Percentiles rank a stretch among this genome's conserved stretches.
Conservation (phyloP, 2,113 vertebrate species). For the Fregata magnificens region DNA sequence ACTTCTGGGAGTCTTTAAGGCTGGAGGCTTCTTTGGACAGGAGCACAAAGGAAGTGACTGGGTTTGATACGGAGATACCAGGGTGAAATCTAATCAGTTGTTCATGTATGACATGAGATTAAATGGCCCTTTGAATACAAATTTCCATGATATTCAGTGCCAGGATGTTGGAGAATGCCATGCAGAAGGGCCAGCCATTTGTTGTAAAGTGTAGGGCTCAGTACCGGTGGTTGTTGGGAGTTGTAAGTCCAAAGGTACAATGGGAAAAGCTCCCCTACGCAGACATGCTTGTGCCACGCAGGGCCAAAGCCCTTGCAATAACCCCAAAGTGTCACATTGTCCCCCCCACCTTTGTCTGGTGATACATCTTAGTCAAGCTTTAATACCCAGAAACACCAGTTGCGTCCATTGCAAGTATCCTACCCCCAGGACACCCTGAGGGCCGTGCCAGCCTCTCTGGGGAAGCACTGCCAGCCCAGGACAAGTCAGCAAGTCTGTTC, state of each 20-base stretch:
- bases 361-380: neutral
- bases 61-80: neutral
- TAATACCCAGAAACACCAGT: neutral
- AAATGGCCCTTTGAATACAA: neutral
- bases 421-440: accelerated
- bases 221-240: neutral
- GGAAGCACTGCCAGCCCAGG: neutral
- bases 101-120: neutral
- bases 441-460: neutral
- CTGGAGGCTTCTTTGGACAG: neutral
- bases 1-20: neutral
- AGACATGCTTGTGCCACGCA: accelerated
- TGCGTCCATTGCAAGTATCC: neutral
- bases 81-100: neutral
- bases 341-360: too few relatives aligned
- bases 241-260: neutral
- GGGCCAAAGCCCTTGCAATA: neutral
- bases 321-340: too few relatives aligned
- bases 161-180: neutral
- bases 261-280: neutral
- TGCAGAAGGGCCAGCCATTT: neutral
- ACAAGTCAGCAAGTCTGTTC: neutral
- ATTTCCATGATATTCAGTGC: accelerated
- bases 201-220: neutral
- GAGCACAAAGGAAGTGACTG: neutral